Evolutionary conservation across 2,113 vertebrate genomes (phyloP).

Genomic region (Carassius auratus): DNA sequence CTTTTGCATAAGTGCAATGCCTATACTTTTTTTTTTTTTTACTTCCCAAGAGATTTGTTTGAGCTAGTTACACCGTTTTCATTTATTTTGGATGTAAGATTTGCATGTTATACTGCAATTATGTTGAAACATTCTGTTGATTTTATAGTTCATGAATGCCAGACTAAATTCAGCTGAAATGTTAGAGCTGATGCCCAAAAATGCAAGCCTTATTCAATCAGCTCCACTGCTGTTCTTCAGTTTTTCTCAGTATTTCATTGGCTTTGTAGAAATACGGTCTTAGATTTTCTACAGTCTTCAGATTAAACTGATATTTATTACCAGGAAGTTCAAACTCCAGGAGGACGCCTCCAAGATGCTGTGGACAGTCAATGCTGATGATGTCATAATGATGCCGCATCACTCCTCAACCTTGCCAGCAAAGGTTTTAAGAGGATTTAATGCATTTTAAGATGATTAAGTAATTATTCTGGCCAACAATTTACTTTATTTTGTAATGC

Average conservation of each 20-base stretch:
- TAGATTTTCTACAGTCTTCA: background rate
- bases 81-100: background rate
- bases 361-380: conserved; percentile 51
- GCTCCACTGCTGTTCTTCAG: background rate
- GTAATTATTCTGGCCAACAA: background rate
- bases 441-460: background rate
- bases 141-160: background rate
- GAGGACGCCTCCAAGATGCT: conserved; percentile 57
- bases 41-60: background rate
- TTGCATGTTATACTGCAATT: background rate
- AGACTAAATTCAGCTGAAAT: background rate
- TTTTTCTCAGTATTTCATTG: background rate
- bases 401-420: background rate
- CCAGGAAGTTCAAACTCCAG: conserved; percentile 61
- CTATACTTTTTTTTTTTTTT: background rate
- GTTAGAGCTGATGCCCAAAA: background rate
- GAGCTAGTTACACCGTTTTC: background rate
- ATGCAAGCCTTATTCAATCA: background rate
- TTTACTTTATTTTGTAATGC: background rate
- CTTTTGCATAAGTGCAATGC: background rate
- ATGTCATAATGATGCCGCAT: conserved; percentile 48
- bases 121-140: background rate
- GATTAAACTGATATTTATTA: background rate
- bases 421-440: conserved; percentile 36
- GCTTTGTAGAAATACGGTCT: background rate